Evolutionary conservation across 1,140 invertebrate genomes (phyloP).

Genomic region (Matsumurasca onukii): DNA sequence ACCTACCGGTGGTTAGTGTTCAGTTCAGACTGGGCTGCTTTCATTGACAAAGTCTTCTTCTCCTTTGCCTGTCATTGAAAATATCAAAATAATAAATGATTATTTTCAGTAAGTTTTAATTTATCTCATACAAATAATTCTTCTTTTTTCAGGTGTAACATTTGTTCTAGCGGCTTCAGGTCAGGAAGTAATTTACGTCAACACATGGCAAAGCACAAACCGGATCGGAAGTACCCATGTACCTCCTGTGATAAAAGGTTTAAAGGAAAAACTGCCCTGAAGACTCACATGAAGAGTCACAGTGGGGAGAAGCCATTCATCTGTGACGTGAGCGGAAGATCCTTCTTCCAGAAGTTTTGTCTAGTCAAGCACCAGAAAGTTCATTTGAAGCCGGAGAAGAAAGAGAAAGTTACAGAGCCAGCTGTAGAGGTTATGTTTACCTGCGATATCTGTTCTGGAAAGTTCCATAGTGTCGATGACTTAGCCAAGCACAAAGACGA

Average conservation of each 20-base stretch:
- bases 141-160: slow-evolving; percentile 45
- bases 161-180: slow-evolving; percentile 49
- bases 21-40: no score
- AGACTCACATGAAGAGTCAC: slow-evolving; percentile 67
- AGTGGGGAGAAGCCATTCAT: slow-evolving; percentile 61
- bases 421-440: background rate
- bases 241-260: slow-evolving; percentile 53
- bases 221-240: slow-evolving; percentile 54
- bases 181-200: slow-evolving; percentile 47
- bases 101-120: no score
- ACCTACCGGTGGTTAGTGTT: no score
- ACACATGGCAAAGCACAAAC: slow-evolving; percentile 51
- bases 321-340: slow-evolving; percentile 46
- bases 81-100: no score
- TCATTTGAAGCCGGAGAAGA: no score
- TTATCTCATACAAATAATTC: background rate
- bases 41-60: no score
- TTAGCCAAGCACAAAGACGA: slow-evolving; percentile 15
- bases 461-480: background rate
- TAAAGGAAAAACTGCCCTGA: slow-evolving; percentile 48
- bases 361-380: slow-evolving; percentile 49
- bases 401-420: no score
- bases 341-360: slow-evolving; percentile 50
- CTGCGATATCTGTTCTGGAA: background rate
- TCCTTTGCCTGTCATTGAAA: no score